These are phyloP conservation scores for Dynastes grantii DNA, from an alignment of 2,888 invertebrate species.

Conservation along the genomic window DNA sequence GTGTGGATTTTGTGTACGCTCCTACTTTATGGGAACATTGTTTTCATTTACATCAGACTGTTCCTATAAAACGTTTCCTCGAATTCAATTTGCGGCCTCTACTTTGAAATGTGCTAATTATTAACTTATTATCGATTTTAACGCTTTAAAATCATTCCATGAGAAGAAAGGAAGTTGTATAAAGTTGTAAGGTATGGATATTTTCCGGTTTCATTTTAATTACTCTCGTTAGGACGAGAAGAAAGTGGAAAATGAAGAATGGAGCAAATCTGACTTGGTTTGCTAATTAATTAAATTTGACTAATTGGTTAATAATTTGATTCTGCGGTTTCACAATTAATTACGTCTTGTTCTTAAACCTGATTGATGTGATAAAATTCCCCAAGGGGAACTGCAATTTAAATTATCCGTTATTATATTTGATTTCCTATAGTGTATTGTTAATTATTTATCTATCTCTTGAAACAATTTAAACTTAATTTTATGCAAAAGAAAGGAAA, in stretches of 20 bases:
- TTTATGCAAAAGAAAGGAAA: no score
- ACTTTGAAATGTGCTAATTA: no score
- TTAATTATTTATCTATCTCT: no score
- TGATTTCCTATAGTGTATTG: no score
- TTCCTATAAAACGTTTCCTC: background rate
- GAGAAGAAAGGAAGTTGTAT: background rate
- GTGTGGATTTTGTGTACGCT: background rate
- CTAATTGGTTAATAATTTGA: background rate
- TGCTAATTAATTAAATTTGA: background rate
- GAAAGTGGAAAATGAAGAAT: background rate
- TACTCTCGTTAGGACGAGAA: background rate
- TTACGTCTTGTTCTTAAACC: no score
- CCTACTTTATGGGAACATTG: background rate
- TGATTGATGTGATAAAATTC: no score
- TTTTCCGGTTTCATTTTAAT: background rate
- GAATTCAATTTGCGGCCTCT: no score
- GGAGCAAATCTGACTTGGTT: background rate
- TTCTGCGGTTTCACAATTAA: no score
- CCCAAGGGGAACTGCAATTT: no score
- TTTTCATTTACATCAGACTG: background rate
- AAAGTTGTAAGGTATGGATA: background rate
- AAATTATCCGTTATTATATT: no score
- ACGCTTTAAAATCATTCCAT: background rate
- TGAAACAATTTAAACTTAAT: no score
- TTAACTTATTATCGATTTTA: background rate